Evolutionary conservation across 1,140 invertebrate genomes (phyloP).

Genomic region (Orchestia grillus): DNA sequence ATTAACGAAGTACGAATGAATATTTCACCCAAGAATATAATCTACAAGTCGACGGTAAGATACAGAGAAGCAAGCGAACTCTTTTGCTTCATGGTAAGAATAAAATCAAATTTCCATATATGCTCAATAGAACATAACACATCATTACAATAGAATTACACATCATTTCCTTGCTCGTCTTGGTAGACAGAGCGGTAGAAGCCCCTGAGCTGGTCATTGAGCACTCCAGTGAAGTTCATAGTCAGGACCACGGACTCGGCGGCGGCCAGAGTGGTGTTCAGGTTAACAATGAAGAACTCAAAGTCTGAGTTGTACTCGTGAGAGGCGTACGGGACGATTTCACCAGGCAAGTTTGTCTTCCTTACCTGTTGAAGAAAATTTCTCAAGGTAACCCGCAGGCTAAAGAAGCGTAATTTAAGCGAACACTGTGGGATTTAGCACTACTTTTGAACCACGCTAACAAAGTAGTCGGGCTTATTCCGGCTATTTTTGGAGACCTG

Average conservation of each 20-base stretch:
- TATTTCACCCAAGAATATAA: not conserved
- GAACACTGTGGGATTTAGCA: not conserved
- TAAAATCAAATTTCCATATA: not conserved
- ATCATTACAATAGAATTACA: conserved; percentile 46
- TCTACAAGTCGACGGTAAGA: not conserved
- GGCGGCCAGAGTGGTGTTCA: conserved; percentile 77
- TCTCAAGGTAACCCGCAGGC: not conserved
- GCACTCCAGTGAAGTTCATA: conserved; percentile 66
- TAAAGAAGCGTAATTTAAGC: not conserved
- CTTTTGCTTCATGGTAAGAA: not conserved
- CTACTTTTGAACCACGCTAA: too few species aligned
- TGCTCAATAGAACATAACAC: too few species aligned
- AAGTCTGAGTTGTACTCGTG: conserved; percentile 75
- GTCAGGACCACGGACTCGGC: conserved; percentile 78
- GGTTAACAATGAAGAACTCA: conserved; percentile 82
- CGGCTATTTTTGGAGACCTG: too few species aligned
- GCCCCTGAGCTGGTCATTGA: conserved; percentile 68
- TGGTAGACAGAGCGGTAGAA: conserved; percentile 68
- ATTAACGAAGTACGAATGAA: not conserved
- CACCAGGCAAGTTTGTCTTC: conserved; percentile 49
- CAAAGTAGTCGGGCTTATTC: too few species aligned
- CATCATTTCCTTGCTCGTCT: conserved; percentile 64
- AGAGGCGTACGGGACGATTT: conserved; percentile 5
- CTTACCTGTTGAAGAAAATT: not conserved
- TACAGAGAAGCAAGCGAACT: not conserved